These are phyloP conservation scores for Orgyia antiqua DNA, from an alignment of 2,888 invertebrate species.

Conservation along the genomic window DNA sequence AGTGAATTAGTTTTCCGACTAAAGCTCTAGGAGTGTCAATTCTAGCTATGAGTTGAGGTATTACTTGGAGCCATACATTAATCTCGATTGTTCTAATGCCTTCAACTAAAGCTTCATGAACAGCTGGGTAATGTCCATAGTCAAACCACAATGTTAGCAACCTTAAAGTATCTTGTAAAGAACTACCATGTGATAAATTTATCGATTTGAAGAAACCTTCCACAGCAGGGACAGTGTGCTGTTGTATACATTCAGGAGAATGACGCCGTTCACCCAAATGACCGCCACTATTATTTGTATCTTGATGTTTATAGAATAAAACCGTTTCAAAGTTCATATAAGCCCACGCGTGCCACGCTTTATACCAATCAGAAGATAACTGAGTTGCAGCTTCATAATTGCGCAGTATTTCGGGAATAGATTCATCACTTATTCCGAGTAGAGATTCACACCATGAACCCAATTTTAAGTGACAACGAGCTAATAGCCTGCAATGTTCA, in stretches of 20 bases:
- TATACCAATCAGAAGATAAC: constrained; percentile 93
- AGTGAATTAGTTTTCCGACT: constrained; percentile 94
- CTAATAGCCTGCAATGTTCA: constrained; percentile 78
- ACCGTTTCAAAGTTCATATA: constrained; percentile 99
- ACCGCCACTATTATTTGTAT: constrained; percentile 41
- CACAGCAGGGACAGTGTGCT: constrained; percentile 95
- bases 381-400: constrained; percentile 91
- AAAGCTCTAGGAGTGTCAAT: constrained; percentile 95
- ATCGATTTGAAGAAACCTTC: constrained; percentile 98
- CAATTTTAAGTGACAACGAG: constrained; percentile 93
- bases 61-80: constrained; percentile 99
- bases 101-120: constrained; percentile 94
- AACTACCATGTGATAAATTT: constrained; percentile 93
- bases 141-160: constrained; percentile 98
- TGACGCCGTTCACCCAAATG: constrained; percentile 36
- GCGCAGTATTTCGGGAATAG: constrained; percentile 85
- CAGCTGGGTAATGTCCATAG: constrained; percentile 95
- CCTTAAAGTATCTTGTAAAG: constrained; percentile 97
- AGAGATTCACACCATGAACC: constrained; percentile 97
- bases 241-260: constrained; percentile 79
- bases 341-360: constrained; percentile 99
- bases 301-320: constrained; percentile 77
- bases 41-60: constrained; percentile 98
- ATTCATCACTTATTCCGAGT: constrained; percentile 87
- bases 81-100: constrained; percentile 96